Conservation (phyloP, 2,888 invertebrate species). For the Trachelus tabidus region DNA sequence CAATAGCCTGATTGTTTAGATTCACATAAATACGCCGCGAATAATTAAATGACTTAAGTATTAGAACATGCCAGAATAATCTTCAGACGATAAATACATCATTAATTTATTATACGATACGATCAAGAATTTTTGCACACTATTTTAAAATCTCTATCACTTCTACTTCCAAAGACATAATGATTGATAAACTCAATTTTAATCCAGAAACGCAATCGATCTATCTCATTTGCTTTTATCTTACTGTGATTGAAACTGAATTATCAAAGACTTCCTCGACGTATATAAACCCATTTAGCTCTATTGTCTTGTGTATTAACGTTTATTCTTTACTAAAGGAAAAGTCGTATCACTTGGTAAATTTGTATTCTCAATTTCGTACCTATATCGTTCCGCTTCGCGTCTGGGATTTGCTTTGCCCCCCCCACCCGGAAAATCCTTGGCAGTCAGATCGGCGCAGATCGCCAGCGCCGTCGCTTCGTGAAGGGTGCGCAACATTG, state of each 20-base stretch:
- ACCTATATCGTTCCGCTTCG: neutral
- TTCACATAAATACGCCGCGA: neutral
- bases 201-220: neutral
- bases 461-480: neutral
- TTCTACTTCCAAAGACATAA: neutral
- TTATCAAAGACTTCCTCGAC: neutral
- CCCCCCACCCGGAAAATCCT: constrained; percentile 1
- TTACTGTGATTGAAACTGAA: neutral
- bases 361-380: neutral
- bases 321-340: neutral
- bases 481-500: neutral
- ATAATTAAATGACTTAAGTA: neutral
- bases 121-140: neutral
- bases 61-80: too few species aligned
- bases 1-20: neutral
- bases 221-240: neutral
- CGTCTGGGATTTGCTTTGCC: neutral
- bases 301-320: neutral
- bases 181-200: neutral
- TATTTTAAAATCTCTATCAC: neutral
- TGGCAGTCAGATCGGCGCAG: neutral
- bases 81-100: too few species aligned
- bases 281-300: neutral
- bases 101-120: neutral
- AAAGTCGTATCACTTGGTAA: neutral